Evolutionary conservation across 2,797 vertebrate species (phyloP), one percentile per base, ranked within the genome.

Genomic region (Caiman crocodilus): DNA sequence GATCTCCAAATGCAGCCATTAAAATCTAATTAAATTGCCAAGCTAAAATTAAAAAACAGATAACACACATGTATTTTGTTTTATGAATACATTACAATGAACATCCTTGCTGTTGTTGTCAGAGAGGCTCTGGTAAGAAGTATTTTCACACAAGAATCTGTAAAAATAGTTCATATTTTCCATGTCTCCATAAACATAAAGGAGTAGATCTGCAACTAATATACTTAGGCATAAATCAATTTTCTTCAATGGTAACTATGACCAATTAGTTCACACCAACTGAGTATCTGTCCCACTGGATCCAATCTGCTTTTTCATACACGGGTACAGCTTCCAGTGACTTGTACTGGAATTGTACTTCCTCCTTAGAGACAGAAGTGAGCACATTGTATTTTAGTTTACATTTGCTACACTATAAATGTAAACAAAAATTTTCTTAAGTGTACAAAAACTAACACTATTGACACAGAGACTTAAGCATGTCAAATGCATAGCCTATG

Each of bases 11-110:
- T 73, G 30, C 96, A 96, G 71, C 56, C 78, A 87, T 76, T 30
- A 59, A 94, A 95, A 97, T 65, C 55, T 90, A 79, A 95, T 87
- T 26, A 87, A 96, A 92, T 18, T 88, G 69, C 67, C 89, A 56
- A 8, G 23, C 77, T 79, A 65, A 92, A 57, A 93, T 28, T 90
- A 91, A 96, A 94, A 86, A 81, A 85, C 67, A 86, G 50, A 88
- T 23, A 89, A 32, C 1, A 28, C 76, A 74, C 30, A 35, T 84
- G 16, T 61, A 87, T 93, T 96, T 96, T 90, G 71, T 96, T 82
- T 94, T 84, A 82, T 3, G 42, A 93, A 58, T 73, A 74, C 86
- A 88, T 59, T 57, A 87, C 76, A 91, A 94, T 90, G 73, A 7
- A 11, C 73, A 87, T 83, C 87, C 90, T 58, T 79, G 89, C 80